Base-by-base conservation (phyloP, 92 coral and sea anemone genomes). In the Chrysogorgia sp. region DNA sequence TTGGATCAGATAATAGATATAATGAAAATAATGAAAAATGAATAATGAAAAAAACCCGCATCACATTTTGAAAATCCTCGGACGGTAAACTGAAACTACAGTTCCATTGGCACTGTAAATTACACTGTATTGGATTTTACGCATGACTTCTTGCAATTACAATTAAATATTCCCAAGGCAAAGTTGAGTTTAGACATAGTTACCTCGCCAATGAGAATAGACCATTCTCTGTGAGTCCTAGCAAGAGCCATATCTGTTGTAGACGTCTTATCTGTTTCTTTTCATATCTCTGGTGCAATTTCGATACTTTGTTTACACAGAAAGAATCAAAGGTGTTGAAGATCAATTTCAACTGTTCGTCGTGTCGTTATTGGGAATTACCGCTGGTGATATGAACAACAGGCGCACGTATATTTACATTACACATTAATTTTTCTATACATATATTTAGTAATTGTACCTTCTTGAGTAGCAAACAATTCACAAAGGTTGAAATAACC, bases 221-320 rank as follows among this genome's bases (percentile, higher is more conserved):
- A 81, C 98, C 98, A 93, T 79, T 93, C 98, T 85, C 98, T 86
- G 67, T 91, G 93, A 31, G 96, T 89, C 68, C 98, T 86, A 23
- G 93, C 96, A 43, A 93, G 84, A 59, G 98, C 85, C 98, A 93
- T 93, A 69, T 69, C 59, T 69, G 24, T 48, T 19, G 48, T 34
- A 34, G 40, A 34, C 37, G 59, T 31, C 55, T 34, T 40, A 48
- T 69, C 76, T 64, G 23, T 10, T 19, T 31, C 40, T 45, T 26
- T 15, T 69, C 76, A 25, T 45, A 26, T n/a, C 28, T 41, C 59
- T 68, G 28, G 1, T 59, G 15, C 41, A 24, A 48, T 35, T 47
- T 69, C 20, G 23, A 69, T 25, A 29, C 20, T 45, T 35, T 47
- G 19, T 65, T 65, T 65, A n/a, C 72, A 69, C 47, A 30, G 55